Conservation (phyloP, 1,140 invertebrate genomes). For the Drosophila quadrilineata region DNA sequence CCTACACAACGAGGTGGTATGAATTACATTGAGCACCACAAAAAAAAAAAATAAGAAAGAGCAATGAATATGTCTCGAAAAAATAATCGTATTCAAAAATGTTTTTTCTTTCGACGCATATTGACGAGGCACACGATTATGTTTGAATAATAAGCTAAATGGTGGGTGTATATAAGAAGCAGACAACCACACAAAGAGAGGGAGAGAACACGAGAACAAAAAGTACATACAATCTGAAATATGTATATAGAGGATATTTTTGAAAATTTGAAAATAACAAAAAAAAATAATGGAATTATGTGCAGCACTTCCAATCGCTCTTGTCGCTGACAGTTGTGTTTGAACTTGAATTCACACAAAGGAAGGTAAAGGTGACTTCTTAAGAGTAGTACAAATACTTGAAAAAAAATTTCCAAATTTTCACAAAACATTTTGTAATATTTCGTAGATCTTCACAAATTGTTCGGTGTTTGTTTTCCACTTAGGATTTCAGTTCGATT, state of each 20-base stretch:
- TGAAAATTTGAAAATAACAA: constrained; percentile 1
- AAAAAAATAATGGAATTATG: constrained; percentile 11
- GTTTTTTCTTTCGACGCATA: constrained; percentile 60
- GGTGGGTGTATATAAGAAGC: constrained; percentile 34
- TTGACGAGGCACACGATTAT: constrained; percentile 69
- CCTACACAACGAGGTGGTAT: constrained; percentile 58
- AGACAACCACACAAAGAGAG: constrained; percentile 11
- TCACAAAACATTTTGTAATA: too few relatives aligned
- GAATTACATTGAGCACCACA: constrained; percentile 67
- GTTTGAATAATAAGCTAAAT: constrained; percentile 64
- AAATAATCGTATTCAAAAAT: constrained; percentile 46
- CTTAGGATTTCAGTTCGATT: background rate
- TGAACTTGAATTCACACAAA: constrained; percentile 66
- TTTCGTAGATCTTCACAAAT: too few relatives aligned
- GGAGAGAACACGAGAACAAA: constrained; percentile 8
- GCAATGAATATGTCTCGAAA: constrained; percentile 52
- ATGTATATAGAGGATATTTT: background rate
- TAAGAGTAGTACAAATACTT: too few relatives aligned
- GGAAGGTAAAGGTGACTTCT: constrained; percentile 57
- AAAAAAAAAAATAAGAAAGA: constrained; percentile 44
- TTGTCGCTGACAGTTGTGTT: constrained; percentile 44
- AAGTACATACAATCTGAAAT: constrained; percentile 6
- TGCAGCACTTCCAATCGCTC: constrained; percentile 27
- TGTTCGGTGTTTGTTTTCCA: too few relatives aligned
- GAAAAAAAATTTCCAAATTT: too few relatives aligned